Evolutionary conservation across 2,888 invertebrate species (phyloP), one percentile per base, ranked within the genome.

Genomic region (Agrenia bidenticulata): DNA sequence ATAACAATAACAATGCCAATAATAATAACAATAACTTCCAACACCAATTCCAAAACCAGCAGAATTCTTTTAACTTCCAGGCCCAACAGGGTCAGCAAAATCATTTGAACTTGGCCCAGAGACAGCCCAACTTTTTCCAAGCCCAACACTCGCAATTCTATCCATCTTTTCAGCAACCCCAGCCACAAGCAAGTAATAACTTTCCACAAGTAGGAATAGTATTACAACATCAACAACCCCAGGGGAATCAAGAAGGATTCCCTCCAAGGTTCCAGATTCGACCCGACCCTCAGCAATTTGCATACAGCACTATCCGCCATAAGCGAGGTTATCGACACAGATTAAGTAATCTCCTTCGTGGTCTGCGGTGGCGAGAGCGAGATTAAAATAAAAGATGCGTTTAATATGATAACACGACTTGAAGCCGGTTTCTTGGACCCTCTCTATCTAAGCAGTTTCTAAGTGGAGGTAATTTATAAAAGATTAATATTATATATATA

Each of bases 251-350:
- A 21, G 32, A 11, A 7, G 32, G 32, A 11, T 32, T 60, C 1
- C 61, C 61, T 9, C 61, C 64, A 39, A 61, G 64, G 59, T 68
- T 68, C 53, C 67, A 68, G 13, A 62, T 68, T 60, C 42, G 62
- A 27, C 64, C 67, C 15, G 64, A 62, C 42, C 62, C 64, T 24
- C 51, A 24, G 51, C 51, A 51, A 19, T 19, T 21, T 51, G 7
- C 51, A 2, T 24, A 51, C 51, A 51, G 21, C 53, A 58, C 62
- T 2, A 68, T 64, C 39, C 37, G 68, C 1, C 62, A 56, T 37
- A 68, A 68, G 42, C 62, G 68, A 55, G 68, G 68, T 41, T 68
- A 68, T 54, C 59, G 68, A 42, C n/a, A 26, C n/a, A 65, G 68
- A 65, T 63, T 68, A 17, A 65, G 68, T 61, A 62, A 63, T 49